Evolutionary conservation across 1,140 invertebrate genomes (phyloP).

Genomic region (Melitaea cinxia): DNA sequence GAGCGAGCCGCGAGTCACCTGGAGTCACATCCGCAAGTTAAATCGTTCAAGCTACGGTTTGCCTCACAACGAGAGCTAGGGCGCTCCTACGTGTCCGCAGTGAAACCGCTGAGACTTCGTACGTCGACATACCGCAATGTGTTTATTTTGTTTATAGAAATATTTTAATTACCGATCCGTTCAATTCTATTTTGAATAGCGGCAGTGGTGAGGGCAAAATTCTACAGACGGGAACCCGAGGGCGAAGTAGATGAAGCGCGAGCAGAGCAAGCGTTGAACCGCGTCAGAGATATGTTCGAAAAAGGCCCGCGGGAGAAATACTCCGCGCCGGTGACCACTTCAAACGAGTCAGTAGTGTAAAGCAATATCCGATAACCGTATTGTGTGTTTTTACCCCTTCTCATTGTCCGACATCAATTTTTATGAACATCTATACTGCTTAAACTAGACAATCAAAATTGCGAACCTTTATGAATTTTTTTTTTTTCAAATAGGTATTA

Average conservation of each 20-base stretch:
- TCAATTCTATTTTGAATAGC: conserved; percentile 25
- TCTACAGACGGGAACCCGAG: conserved; percentile 13
- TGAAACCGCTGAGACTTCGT: conserved; percentile 60
- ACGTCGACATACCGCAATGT: not conserved
- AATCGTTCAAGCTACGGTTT: conserved; percentile 69
- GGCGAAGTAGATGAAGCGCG: conserved; percentile 85
- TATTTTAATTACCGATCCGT: too few species aligned
- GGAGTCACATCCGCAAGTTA: conserved; percentile 37
- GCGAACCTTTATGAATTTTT: too few species aligned
- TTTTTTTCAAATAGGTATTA: too few species aligned
- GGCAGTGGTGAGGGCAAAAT: conserved; percentile 35
- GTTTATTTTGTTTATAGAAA: too few species aligned
- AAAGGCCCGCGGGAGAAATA: conserved; percentile 87
- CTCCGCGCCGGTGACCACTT: conserved; percentile 23
- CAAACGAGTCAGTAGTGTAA: conserved; percentile 29
- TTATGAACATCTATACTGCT: too few species aligned
- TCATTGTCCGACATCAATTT: too few species aligned
- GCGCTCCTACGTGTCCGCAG: conserved; percentile 60
- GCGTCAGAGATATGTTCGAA: conserved; percentile 88
- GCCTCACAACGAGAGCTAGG: conserved; percentile 57
- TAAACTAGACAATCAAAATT: too few species aligned
- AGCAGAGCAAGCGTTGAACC: conserved; percentile 87
- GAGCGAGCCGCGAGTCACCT: conserved; percentile 8
- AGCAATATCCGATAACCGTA: too few species aligned
- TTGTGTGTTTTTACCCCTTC: too few species aligned